phyloP scores from a whole-genome alignment of 2,888 invertebrate genomes.

The Eristalis pertinax region DNA sequence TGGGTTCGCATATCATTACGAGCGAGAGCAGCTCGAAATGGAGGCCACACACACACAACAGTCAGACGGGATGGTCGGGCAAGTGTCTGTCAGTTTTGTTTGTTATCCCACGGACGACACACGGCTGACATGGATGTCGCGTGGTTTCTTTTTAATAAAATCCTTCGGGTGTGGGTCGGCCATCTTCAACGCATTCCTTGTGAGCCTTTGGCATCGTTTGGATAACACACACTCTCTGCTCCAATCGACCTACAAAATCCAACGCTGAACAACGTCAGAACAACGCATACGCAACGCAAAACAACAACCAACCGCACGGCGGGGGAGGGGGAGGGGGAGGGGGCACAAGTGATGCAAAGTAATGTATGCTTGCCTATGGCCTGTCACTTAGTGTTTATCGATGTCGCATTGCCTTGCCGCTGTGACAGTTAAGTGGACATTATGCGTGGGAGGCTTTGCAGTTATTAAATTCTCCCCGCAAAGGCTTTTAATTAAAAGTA shows the following conservation, averaged over 20 bases:
- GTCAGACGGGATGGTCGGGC: constrained; percentile 42
- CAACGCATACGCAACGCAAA: background rate
- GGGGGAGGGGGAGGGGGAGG: background rate
- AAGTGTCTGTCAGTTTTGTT: constrained; percentile 67
- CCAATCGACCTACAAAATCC: background rate
- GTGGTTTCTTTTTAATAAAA: constrained; percentile 1
- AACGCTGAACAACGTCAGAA: no score
- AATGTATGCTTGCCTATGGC: constrained; percentile 57
- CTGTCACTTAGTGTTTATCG: constrained; percentile 63
- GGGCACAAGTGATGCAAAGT: constrained; percentile 36
- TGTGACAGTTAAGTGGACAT: constrained; percentile 52
- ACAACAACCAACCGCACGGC: background rate
- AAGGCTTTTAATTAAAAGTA: constrained; percentile 47
- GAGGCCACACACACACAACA: background rate
- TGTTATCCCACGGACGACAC: constrained; percentile 46
- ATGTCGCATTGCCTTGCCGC: constrained; percentile 45
- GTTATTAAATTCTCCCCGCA: constrained; percentile 34
- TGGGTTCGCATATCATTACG: background rate
- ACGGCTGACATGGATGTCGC: constrained; percentile 49
- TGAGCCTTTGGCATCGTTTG: constrained; percentile 45
- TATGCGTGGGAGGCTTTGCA: constrained; percentile 41
- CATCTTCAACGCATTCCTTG: background rate
- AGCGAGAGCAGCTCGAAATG: background rate
- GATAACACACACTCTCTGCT: background rate
- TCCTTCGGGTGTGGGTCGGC: background rate